phyloP scores from a whole-genome alignment of 2,113 vertebrate species.

The Crotophaga sulcirostris region DNA sequence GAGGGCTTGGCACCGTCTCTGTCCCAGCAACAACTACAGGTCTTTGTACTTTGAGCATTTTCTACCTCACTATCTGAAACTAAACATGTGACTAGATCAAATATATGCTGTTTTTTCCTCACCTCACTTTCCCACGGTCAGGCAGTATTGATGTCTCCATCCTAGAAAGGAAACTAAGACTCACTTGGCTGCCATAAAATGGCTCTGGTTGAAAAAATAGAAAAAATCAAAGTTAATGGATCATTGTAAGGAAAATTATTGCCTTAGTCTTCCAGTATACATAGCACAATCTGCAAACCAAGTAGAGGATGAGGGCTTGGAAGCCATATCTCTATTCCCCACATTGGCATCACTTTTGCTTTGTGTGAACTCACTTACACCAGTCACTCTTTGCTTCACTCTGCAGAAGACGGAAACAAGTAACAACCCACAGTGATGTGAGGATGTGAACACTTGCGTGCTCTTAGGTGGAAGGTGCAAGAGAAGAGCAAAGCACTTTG shows the following conservation, averaged over 20 bases:
- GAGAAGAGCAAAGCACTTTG: neutral
- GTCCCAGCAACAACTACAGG: neutral
- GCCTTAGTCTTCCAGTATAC: neutral
- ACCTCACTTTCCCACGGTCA: neutral
- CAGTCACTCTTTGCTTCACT: neutral
- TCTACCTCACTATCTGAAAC: neutral
- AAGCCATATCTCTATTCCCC: neutral
- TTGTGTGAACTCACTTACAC: neutral
- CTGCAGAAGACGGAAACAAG: neutral
- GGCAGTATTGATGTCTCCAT: neutral
- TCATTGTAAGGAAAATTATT: neutral
- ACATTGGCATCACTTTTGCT: neutral
- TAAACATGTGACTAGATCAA: neutral
- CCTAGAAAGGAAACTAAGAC: neutral
- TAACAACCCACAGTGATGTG: neutral
- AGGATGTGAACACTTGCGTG: neutral
- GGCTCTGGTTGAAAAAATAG: neutral
- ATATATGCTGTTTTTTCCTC: neutral
- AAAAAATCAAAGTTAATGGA: neutral
- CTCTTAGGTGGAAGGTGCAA: neutral
- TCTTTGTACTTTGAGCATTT: neutral
- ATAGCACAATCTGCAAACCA: neutral
- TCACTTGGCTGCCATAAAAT: neutral
- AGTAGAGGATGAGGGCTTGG: neutral
- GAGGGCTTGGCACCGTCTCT: neutral